Conservation (phyloP, 92 coral and sea anemone species). For the Ricordea florida region DNA sequence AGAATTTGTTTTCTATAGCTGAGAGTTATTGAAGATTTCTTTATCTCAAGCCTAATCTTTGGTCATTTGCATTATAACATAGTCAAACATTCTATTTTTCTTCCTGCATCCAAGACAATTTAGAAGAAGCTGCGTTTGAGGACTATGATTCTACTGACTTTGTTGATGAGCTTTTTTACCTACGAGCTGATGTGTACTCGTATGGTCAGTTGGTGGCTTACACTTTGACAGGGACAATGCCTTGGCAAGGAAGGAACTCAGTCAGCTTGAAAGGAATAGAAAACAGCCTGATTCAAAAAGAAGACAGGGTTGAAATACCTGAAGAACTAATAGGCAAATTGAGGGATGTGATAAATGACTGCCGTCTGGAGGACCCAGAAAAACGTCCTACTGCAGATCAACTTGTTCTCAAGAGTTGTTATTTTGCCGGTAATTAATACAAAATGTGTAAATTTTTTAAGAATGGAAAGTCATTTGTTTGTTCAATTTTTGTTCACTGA, state of each 20-base stretch:
- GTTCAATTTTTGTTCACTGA: too few relatives aligned
- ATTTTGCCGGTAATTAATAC: constrained; percentile 71
- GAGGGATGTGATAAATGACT: constrained; percentile 47
- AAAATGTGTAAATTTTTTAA: too few relatives aligned
- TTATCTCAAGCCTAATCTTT: too few relatives aligned
- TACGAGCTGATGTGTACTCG: constrained; percentile 86
- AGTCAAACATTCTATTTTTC: too few relatives aligned
- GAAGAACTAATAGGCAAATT: constrained; percentile 69
- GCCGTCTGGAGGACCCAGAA: constrained; percentile 51
- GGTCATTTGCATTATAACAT: too few relatives aligned
- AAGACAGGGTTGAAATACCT: constrained; percentile 66
- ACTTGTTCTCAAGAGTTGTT: constrained; percentile 29
- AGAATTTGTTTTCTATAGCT: too few relatives aligned
- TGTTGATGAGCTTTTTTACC: constrained; percentile 50
- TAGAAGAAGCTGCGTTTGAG: background rate
- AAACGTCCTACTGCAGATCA: constrained; percentile 67
- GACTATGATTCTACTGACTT: constrained; percentile 3
- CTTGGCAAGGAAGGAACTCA: constrained; percentile 76
- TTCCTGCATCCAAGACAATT: background rate
- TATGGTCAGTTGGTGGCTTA: constrained; percentile 90
- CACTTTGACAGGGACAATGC: constrained; percentile 79
- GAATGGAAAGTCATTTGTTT: too few relatives aligned
- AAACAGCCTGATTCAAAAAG: constrained; percentile 20
- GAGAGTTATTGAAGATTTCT: too few relatives aligned
- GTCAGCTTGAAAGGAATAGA: constrained; percentile 58